Evolutionary conservation across 2,888 invertebrate genomes (phyloP), one percentile per base, ranked within the genome.

Genomic region (Drosophila borborema): DNA sequence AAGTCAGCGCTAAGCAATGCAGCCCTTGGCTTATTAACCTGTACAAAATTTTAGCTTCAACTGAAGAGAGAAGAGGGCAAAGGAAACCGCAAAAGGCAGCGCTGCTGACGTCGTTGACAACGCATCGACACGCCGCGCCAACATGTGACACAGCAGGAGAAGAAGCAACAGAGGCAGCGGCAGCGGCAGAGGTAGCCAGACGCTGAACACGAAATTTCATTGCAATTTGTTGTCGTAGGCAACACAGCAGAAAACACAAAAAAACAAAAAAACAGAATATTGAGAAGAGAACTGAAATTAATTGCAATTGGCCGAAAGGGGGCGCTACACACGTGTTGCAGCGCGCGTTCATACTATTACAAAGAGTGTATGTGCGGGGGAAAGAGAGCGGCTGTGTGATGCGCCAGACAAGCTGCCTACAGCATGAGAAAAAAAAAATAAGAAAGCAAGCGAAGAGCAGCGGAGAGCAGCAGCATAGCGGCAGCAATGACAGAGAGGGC

Each of bases 141-240:
- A 85, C 85, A 86, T 86, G 89, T 86, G 89, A 86, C 89, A 59
- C 64, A 54, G 53, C 49, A 14, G 41, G 23, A 16, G 58, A 56
- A 60, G 56, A 18, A 34, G 48, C 36, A 48, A 48, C 43, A 34
- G 64, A 62, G 64, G 40, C 53, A 45, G 45, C 20, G 12, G 46
- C 46, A 18, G 41, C 41, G 41, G n/a, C 41, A n/a, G 36, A 10
- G 36, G 12, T 55, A 67, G 28, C 28, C 3, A 28, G 65, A 36
- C 71, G 41, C 71, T 36, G 69, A 40, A 46, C 61, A 62, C 43
- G 60, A 64, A 59, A 72, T 64, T 81, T 80, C 54, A 80, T 56
- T 77, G 64, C 48, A 71, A 76, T 68, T 78, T 80, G 72, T 89
- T 83, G 80, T 86, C 89, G 82, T 77, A 86, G 87, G 80, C 85